Conservation (phyloP, 2,888 invertebrate genomes). For the Papilio protenor region DNA sequence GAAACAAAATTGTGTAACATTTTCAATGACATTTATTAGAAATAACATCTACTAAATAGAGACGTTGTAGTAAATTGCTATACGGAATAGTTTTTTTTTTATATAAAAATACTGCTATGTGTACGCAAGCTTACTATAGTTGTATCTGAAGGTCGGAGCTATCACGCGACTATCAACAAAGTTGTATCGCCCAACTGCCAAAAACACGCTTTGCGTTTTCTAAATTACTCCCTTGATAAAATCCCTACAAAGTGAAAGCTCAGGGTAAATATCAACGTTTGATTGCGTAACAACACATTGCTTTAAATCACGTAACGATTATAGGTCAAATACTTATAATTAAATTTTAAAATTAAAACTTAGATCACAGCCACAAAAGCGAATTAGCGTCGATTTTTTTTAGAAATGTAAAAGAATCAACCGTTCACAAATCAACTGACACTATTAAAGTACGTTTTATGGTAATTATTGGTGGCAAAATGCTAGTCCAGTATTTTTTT, state of each 20-base stretch:
- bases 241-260: conserved; percentile 6
- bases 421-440: too few species aligned
- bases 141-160: conserved; percentile 14
- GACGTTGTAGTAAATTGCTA: neutral
- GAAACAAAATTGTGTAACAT: too few species aligned
- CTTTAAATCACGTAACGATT: neutral
- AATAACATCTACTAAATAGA: neutral
- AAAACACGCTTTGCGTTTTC: conserved; percentile 24
- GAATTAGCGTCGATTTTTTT: too few species aligned
- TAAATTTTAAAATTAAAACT: neutral
- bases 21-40: too few species aligned
- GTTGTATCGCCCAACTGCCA: conserved; percentile 11
- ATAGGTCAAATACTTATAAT: too few species aligned
- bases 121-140: conserved; percentile 12
- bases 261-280: neutral
- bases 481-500: too few species aligned
- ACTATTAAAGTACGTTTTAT: too few species aligned
- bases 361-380: too few species aligned
- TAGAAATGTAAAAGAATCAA: too few species aligned
- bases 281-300: neutral
- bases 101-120: neutral
- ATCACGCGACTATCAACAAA: conserved; percentile 20
- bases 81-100: neutral
- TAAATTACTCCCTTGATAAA: conserved; percentile 22
- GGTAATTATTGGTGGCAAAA: too few species aligned